Percentiles rank a stretch among this genome's conserved stretches.
These are phyloP conservation scores for Probosciger aterrimus DNA, from an alignment of 2,113 vertebrate species.

Conservation along the genomic window DNA sequence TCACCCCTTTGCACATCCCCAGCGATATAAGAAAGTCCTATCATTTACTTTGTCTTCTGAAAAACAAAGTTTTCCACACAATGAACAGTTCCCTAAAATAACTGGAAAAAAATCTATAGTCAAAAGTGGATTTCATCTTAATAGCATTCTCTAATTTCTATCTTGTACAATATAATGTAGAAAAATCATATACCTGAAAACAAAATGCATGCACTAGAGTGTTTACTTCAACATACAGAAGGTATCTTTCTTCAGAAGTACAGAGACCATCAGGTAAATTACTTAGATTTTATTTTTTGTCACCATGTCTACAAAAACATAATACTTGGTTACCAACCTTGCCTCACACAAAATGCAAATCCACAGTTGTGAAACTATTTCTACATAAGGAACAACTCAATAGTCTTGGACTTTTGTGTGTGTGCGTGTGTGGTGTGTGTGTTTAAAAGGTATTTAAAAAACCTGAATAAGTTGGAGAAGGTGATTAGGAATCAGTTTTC, in stretches of 20 bases:
- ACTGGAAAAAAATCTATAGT: not conserved
- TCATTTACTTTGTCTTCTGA: not conserved
- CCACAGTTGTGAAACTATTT: not conserved
- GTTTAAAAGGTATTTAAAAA: not conserved
- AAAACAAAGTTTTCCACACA: not conserved
- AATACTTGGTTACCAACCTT: not conserved
- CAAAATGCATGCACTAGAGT: not conserved
- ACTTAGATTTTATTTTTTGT: not conserved
- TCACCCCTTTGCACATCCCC: not conserved
- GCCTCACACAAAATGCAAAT: not conserved
- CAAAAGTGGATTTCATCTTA: not conserved
- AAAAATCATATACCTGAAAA: not conserved
- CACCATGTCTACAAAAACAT: not conserved
- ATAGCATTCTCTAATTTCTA: not conserved
- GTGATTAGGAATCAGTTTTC: not conserved
- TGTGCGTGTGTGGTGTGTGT: too few species aligned
- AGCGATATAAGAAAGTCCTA: conserved; percentile 12
- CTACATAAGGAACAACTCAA: not conserved
- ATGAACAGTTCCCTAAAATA: conserved; percentile 1
- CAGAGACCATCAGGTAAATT: not conserved
- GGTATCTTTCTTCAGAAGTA: not conserved
- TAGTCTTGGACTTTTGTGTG: not conserved
- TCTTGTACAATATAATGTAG: not conserved
- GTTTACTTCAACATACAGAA: not conserved
- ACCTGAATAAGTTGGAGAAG: not conserved